Percentiles rank a stretch among this genome's conserved stretches.
phyloP scores from a whole-genome alignment of 2,113 vertebrate genomes.

The Chelonoidis abingdonii region DNA sequence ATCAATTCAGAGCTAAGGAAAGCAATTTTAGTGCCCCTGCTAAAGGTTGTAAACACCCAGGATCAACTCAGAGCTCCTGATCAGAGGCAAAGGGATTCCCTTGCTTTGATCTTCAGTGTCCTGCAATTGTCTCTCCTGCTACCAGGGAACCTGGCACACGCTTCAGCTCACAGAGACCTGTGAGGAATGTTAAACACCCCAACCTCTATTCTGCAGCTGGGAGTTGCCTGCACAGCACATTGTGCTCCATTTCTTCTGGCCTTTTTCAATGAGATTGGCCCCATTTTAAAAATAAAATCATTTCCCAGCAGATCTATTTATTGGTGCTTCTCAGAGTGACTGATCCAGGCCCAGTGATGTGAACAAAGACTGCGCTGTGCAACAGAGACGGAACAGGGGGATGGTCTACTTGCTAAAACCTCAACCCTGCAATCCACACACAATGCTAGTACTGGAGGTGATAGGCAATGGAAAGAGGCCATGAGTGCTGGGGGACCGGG shows the following conservation, averaged over 20 bases:
- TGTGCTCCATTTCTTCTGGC: constrained; percentile 63
- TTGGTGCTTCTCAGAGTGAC: constrained; percentile 51
- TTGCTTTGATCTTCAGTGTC: constrained; percentile 69
- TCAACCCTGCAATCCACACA: constrained; percentile 23
- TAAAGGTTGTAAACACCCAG: constrained; percentile 10
- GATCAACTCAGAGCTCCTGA: constrained; percentile 51
- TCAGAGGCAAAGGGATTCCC: constrained; percentile 68
- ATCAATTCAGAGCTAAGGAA: not conserved
- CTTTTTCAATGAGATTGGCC: not conserved
- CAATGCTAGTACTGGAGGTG: not conserved
- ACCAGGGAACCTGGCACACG: constrained; percentile 65
- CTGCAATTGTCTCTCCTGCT: constrained; percentile 62
- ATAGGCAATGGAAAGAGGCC: not conserved
- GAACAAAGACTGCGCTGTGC: constrained; percentile 13
- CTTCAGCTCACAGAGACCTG: constrained; percentile 60
- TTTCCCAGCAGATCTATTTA: constrained; percentile 54
- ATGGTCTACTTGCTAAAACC: constrained; percentile 24
- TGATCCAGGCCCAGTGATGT: constrained; percentile 31
- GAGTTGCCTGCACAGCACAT: constrained; percentile 50
- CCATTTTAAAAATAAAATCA: constrained; percentile 64
- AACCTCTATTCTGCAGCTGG: constrained; percentile 39
- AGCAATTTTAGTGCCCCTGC: not conserved
- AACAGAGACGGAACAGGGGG: not conserved
- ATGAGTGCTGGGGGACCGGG: not conserved
- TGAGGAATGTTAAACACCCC: constrained; percentile 59